Conservation (phyloP, 1,140 invertebrate genomes). For the Drosophila equinoxialis region DNA sequence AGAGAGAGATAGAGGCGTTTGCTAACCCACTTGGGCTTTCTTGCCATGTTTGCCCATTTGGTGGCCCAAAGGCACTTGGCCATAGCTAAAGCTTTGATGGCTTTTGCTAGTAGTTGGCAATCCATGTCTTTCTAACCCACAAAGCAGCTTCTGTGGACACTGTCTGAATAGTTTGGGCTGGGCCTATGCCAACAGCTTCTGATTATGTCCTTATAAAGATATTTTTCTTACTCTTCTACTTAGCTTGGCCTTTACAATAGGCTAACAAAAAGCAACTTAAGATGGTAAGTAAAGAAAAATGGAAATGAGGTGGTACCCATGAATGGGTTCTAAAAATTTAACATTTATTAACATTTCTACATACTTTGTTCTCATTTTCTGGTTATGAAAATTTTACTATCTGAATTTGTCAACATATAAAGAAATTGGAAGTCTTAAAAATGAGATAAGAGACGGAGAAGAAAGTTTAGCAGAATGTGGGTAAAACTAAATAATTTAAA, state of each 20-base stretch:
- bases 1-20: background rate
- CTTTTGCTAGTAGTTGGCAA: slow-evolving; percentile 6
- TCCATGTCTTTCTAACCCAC: slow-evolving; percentile 2
- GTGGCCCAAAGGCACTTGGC: slow-evolving; percentile 7
- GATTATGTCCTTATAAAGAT: slow-evolving; percentile 49
- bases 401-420: too few species aligned
- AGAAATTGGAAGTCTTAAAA: too few species aligned
- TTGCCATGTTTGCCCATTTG: slow-evolving; percentile 45
- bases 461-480: too few species aligned
- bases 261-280: slow-evolving; percentile 11
- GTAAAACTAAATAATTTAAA: too few species aligned
- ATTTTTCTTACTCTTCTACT: background rate
- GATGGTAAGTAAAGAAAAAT: slow-evolving; percentile 10
- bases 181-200: slow-evolving; percentile 47
- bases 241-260: slow-evolving; percentile 28
- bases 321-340: slow-evolving; percentile 6
- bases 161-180: slow-evolving; percentile 19
- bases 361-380: background rate
- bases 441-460: too few species aligned
- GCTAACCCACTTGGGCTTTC: slow-evolving; percentile 39
- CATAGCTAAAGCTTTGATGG: slow-evolving; percentile 3
- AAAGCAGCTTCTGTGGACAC: slow-evolving; percentile 13
- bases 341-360: background rate
- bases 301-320: slow-evolving; percentile 2
- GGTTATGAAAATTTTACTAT: background rate